Evolutionary conservation across 2,113 vertebrate species (phyloP).

Genomic region (Capreolus pygargus): DNA sequence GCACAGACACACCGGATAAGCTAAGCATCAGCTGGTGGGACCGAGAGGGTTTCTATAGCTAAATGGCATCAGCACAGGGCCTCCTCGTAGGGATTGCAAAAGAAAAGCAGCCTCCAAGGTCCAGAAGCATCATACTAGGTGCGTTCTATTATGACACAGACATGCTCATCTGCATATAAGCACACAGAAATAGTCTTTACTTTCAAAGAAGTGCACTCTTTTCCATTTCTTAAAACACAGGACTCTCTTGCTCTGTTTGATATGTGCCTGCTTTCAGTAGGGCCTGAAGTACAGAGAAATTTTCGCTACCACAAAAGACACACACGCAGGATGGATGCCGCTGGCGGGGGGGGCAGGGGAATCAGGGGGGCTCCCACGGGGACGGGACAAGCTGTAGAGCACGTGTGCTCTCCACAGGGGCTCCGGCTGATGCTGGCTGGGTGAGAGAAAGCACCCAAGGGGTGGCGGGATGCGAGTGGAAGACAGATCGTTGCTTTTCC

Average conservation of each 20-base stretch:
- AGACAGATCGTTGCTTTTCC: background rate
- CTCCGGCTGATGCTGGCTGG: background rate
- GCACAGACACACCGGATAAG: background rate
- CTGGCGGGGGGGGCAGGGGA: background rate
- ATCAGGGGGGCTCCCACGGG: background rate
- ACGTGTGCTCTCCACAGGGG: background rate
- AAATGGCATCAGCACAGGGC: background rate
- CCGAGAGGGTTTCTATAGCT: background rate
- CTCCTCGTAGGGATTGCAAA: fast-evolving
- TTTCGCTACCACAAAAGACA: background rate
- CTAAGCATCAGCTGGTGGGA: background rate
- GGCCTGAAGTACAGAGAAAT: background rate
- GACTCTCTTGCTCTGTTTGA: background rate
- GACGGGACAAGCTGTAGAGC: fast-evolving
- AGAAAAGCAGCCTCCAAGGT: background rate
- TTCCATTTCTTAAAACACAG: background rate
- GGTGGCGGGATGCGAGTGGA: background rate
- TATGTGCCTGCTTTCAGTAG: background rate
- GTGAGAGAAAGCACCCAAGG: background rate
- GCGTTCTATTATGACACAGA: fast-evolving
- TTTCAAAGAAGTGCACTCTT: fast-evolving
- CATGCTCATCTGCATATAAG: background rate
- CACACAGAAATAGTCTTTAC: background rate
- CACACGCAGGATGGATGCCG: background rate
- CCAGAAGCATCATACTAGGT: fast-evolving